Evolutionary conservation across 2,888 invertebrate species (phyloP), one percentile per base, ranked within the genome.

Genomic region (Meiosimyza platycephala): DNA sequence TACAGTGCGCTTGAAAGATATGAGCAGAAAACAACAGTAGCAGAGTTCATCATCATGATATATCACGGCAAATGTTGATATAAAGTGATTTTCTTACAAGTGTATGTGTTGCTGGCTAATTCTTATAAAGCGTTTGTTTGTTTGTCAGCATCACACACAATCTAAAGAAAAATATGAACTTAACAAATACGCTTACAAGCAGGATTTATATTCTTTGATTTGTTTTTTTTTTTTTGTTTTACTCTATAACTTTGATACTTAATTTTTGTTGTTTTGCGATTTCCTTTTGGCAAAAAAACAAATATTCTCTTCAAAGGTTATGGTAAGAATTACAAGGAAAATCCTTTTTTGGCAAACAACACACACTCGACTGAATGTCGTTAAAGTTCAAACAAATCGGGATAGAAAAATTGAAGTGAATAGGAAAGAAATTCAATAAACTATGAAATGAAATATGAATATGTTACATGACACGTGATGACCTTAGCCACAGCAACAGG

Each of bases 191-290:
- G 72, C 73, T 78, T 74, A 68, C 71, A 63, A 74, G 74, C 71
- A 73, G 77, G 79, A 80, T 78, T 80, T 80, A 80, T 80, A 74
- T 76, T 70, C 63, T 66, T 60, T 33, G 52, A 40, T 40, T n/a
- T n/a, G n/a, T n/a, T 40, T 40, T 40, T 40, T 40, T 9, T 40
- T 54, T 68, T 22, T 54, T 63, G 16, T 28, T 33, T 55, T 55
- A 55, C 9, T 55, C 13, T n/a, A 9, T 55, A 9, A 1, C 16
- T 18, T 18, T 55, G 55, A 55, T 16, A 57, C 28, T 57, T 57
- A 22, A 40, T 28, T 57, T 18, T 18, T 57, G 57, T 57, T 57
- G 18, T 16, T 12, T 57, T 18, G n/a, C 13, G 3, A 16, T 55
- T 18, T 3, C n/a, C 2, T 67, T 55, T 11, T 18, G 33, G 57